Conservation (phyloP, 2,888 invertebrate species). For the Caenorhabditis panamensis region DNA sequence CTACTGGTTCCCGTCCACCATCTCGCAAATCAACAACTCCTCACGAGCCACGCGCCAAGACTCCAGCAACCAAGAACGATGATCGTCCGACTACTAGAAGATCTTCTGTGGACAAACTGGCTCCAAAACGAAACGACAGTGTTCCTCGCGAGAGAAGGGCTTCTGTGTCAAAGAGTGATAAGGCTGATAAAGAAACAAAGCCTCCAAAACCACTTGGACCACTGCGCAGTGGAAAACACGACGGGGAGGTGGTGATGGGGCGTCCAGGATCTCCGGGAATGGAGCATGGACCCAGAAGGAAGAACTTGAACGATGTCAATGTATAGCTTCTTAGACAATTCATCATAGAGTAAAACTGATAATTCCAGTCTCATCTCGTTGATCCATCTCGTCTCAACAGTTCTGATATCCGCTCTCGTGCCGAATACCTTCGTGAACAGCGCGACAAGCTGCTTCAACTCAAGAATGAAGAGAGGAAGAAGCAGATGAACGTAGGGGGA, state of each 20-base stretch:
- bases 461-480: slow-evolving; percentile 92
- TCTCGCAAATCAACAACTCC: slow-evolving; percentile 8
- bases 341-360: not conserved
- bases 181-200: slow-evolving; percentile 14
- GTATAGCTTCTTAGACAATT: slow-evolving; percentile 21
- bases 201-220: slow-evolving; percentile 48
- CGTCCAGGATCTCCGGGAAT: slow-evolving; percentile 40
- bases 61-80: slow-evolving; percentile 11
- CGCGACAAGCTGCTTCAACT: slow-evolving; percentile 92
- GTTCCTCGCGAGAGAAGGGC: slow-evolving; percentile 26
- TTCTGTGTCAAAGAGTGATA: slow-evolving; percentile 9
- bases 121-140: slow-evolving; percentile 46
- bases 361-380: slow-evolving; percentile 62
- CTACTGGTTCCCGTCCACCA: slow-evolving; percentile 2
- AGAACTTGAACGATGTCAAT: slow-evolving; percentile 68
- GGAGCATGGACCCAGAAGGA: slow-evolving; percentile 62
- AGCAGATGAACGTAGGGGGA: slow-evolving; percentile 76
- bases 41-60: slow-evolving; percentile 39
- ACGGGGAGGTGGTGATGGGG: slow-evolving; percentile 22
- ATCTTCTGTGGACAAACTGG: slow-evolving; percentile 41
- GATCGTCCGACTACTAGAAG: slow-evolving; percentile 39
- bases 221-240: slow-evolving; percentile 25
- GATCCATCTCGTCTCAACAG: slow-evolving; percentile 59
- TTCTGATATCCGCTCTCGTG: slow-evolving; percentile 86
- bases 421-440: slow-evolving; percentile 91